Evolutionary conservation across 2,113 vertebrate species (phyloP).

Genomic region (Rhinopomastus cyanomelas): DNA sequence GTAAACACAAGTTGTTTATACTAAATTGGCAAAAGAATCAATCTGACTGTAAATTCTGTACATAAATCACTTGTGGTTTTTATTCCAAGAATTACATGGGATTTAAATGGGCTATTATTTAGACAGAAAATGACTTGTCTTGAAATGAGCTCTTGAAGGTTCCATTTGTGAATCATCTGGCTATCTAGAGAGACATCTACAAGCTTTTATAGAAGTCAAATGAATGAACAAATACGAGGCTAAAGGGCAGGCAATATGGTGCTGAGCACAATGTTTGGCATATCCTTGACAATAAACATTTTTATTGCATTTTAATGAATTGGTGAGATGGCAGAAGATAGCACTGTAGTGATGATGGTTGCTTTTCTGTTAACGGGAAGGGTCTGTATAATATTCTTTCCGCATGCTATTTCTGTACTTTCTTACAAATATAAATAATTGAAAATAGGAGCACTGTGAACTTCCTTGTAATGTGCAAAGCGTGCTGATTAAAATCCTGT

Average conservation of each 20-base stretch:
- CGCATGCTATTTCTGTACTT: neutral
- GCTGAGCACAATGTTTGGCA: neutral
- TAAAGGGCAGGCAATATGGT: neutral
- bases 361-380: neutral
- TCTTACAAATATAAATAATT: neutral
- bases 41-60: neutral
- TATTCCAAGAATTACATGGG: neutral
- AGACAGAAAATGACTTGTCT: neutral
- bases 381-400: neutral
- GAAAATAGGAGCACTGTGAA: neutral
- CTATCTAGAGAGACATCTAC: constrained; percentile 7
- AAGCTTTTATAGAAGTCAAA: constrained; percentile 24
- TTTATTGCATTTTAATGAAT: neutral
- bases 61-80: neutral
- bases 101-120: constrained; percentile 19
- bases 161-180: constrained; percentile 19
- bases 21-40: neutral
- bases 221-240: neutral
- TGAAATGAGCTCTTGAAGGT: constrained; percentile 1
- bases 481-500: neutral
- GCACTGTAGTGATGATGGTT: neutral
- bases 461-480: neutral
- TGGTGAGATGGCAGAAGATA: neutral
- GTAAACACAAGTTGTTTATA: neutral
- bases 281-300: neutral